phyloP scores from a whole-genome alignment of 2,797 vertebrate genomes.

The Catharus ustulatus region DNA sequence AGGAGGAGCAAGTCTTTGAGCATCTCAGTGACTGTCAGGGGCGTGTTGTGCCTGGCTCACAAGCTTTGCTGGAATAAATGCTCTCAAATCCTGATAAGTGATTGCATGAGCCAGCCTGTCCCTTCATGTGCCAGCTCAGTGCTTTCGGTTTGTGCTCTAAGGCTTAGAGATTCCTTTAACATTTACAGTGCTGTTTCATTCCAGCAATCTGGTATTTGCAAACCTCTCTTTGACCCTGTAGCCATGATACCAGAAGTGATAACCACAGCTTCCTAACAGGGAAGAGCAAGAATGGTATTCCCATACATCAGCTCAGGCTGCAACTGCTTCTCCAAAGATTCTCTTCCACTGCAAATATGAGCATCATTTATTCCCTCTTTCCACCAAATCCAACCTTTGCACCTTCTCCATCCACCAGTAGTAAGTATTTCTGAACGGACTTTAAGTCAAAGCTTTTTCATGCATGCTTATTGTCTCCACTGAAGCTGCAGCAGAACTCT shows the following conservation, averaged over 20 bases:
- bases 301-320: background rate
- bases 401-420: background rate
- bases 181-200: background rate
- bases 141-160: background rate
- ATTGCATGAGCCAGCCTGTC: background rate
- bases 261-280: background rate
- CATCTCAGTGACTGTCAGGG: background rate
- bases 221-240: background rate
- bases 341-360: background rate
- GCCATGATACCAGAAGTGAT: background rate
- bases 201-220: background rate
- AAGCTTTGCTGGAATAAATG: background rate
- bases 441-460: background rate
- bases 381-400: background rate
- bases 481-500: background rate
- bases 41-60: background rate
- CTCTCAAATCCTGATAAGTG: background rate
- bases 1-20: background rate
- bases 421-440: background rate
- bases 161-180: background rate
- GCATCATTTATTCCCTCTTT: background rate
- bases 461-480: background rate
- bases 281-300: background rate
- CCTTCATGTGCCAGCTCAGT: background rate
- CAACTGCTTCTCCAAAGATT: background rate